Percentiles rank a stretch among this genome's conserved stretches.
phyloP scores from a whole-genome alignment of 2,797 vertebrate species.

The Antennarius maculatus region DNA sequence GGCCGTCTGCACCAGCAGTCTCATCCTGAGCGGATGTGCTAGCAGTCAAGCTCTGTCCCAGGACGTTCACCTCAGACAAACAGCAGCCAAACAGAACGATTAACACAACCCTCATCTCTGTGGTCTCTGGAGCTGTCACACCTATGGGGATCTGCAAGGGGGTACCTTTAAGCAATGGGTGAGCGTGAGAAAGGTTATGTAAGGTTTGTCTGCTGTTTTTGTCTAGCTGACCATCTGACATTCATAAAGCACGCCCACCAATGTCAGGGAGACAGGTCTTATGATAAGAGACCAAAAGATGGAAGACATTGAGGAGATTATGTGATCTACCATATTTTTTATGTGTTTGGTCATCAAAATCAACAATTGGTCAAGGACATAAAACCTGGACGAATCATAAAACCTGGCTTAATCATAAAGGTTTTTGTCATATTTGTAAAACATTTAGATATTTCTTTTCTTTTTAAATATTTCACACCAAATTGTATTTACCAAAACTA shows the following conservation, averaged over 20 bases:
- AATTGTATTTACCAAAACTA: too few relatives aligned
- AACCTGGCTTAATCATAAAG: too few relatives aligned
- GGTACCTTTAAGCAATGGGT: constrained; percentile 19
- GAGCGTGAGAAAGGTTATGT: constrained; percentile 40
- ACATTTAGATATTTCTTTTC: too few relatives aligned
- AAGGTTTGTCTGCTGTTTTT: constrained; percentile 38
- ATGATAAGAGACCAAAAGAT: constrained; percentile 21
- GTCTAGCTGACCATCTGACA: constrained; percentile 11
- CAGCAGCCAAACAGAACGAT: constrained; percentile 44
- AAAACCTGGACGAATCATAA: too few relatives aligned
- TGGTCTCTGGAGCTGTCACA: constrained; percentile 5
- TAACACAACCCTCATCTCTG: constrained; percentile 33
- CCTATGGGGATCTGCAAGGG: background rate
- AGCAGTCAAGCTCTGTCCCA: constrained; percentile 34
- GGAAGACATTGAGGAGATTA: background rate
- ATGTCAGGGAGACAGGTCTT: constrained; percentile 25
- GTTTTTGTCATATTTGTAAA: too few relatives aligned
- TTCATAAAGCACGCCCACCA: constrained; percentile 7
- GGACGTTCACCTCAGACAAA: constrained; percentile 35
- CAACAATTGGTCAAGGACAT: too few relatives aligned
- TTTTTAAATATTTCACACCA: too few relatives aligned
- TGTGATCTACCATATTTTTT: too few relatives aligned
- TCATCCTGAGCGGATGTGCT: constrained; percentile 28
- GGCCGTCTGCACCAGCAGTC: constrained; percentile 23
- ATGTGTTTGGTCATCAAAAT: too few relatives aligned